Conservation (phyloP, 2,888 invertebrate species). For the Tetramorium bicarinatum region DNA sequence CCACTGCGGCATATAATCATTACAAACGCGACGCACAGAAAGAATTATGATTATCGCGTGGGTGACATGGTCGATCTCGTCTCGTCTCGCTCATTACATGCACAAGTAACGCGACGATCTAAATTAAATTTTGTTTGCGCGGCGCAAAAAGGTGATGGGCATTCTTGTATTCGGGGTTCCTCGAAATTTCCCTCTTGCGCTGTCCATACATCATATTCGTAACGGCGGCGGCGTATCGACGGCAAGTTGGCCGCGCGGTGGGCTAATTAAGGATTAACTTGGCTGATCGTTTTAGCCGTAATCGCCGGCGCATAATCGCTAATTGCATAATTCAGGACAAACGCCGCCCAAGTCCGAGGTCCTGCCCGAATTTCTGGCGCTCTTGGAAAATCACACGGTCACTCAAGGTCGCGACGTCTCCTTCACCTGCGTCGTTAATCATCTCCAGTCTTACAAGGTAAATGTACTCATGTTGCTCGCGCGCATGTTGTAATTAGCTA, state of each 20-base stretch:
- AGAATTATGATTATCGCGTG: conserved; percentile 26
- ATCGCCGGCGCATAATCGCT: conserved; percentile 59
- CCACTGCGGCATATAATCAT: neutral
- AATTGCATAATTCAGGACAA: conserved; percentile 88
- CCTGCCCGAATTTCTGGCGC: conserved; percentile 94
- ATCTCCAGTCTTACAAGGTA: conserved; percentile 95
- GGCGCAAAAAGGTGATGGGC: conserved; percentile 42
- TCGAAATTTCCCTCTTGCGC: conserved; percentile 23
- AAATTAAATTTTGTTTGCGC: conserved; percentile 32
- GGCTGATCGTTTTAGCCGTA: conserved; percentile 62
- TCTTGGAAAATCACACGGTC: conserved; percentile 95
- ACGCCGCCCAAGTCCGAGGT: conserved; percentile 88
- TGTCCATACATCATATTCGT: conserved; percentile 41
- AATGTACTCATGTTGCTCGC: conserved; percentile 58
- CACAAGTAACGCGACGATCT: conserved; percentile 32
- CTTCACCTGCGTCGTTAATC: conserved; percentile 96
- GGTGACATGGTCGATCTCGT: neutral
- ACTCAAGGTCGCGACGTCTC: conserved; percentile 95
- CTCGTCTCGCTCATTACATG: conserved; percentile 17
- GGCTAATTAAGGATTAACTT: conserved; percentile 65
- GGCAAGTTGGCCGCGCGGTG: conserved; percentile 39
- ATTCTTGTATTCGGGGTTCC: conserved; percentile 14
- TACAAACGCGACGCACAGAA: neutral
- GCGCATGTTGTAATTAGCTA: conserved; percentile 68
- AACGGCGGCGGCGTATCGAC: conserved; percentile 28